phyloP scores from a whole-genome alignment of 1,140 invertebrate species.

The Hyposmocoma kahamanoa region DNA sequence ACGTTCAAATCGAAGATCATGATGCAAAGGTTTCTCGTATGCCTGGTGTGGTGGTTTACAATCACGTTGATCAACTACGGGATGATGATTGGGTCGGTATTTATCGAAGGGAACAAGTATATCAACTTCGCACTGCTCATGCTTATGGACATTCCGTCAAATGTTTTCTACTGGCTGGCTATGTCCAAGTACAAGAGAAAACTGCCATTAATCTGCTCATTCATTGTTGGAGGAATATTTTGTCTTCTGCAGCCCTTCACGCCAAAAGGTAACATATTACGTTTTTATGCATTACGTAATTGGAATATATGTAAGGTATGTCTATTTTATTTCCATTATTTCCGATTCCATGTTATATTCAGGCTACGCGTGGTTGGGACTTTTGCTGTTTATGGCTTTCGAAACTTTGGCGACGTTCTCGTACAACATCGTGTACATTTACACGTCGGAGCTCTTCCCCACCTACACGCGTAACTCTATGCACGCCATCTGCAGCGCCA shows the following conservation, averaged over 20 bases:
- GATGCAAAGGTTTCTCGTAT: conserved; percentile 71
- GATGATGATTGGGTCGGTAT: conserved; percentile 85
- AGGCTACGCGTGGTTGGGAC: conserved; percentile 49
- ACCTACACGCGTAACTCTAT: conserved; percentile 79
- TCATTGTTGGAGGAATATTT: conserved; percentile 49
- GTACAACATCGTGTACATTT: conserved; percentile 79
- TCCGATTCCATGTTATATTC: conserved; percentile 10
- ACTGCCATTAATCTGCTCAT: conserved; percentile 41
- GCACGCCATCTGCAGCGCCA: conserved; percentile 78
- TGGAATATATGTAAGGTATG: too few species aligned
- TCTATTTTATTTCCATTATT: too few species aligned
- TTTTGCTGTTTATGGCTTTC: conserved; percentile 75
- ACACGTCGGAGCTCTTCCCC: conserved; percentile 82
- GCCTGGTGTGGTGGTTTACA: conserved; percentile 83
- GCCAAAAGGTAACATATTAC: conserved; percentile 46
- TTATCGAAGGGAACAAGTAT: conserved; percentile 81
- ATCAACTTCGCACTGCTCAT: conserved; percentile 81
- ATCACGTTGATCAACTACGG: conserved; percentile 88
- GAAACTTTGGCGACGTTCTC: conserved; percentile 79
- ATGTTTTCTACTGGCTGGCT: conserved; percentile 74
- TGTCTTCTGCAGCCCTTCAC: conserved; percentile 54
- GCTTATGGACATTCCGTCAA: conserved; percentile 82
- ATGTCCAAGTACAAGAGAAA: conserved; percentile 49
- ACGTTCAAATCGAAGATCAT: conserved; percentile 54
- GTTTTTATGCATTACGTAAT: too few species aligned